Conservation (phyloP, 2,113 vertebrate genomes). For the Gallinago undulata region DNA sequence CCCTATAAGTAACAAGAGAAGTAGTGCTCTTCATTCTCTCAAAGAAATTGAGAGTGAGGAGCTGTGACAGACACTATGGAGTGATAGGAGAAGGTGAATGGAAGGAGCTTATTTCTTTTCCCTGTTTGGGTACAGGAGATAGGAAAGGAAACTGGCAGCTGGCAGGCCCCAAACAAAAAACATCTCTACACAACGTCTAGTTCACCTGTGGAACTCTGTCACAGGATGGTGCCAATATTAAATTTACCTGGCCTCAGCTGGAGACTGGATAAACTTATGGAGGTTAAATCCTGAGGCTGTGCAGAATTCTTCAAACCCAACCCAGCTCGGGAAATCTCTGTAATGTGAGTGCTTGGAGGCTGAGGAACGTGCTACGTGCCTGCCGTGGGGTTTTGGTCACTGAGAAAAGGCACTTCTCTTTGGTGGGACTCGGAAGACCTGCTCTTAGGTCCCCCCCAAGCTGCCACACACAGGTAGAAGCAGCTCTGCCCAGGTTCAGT, state of each 20-base stretch:
- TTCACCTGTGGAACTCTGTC: background rate
- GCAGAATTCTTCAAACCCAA: background rate
- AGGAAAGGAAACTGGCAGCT: background rate
- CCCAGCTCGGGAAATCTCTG: background rate
- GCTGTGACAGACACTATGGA: background rate
- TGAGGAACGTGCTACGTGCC: background rate
- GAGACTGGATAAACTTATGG: background rate
- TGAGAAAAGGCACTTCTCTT: background rate
- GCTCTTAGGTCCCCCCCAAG: background rate
- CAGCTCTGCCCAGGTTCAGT: background rate
- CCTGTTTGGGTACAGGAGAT: background rate
- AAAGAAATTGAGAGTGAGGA: too few relatives aligned
- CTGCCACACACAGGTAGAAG: background rate
- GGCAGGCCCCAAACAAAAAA: background rate
- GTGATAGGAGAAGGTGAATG: background rate
- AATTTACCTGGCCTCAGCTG: background rate
- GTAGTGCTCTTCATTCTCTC: background rate
- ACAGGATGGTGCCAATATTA: background rate
- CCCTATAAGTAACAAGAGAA: background rate
- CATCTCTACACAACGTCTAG: accelerated
- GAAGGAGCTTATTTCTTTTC: background rate
- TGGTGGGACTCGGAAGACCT: background rate
- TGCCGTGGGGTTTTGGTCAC: background rate
- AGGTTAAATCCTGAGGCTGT: background rate
- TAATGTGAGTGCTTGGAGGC: background rate